Evolutionary conservation across 2,113 vertebrate genomes (phyloP).

Genomic region (Nematolebias whitei): DNA sequence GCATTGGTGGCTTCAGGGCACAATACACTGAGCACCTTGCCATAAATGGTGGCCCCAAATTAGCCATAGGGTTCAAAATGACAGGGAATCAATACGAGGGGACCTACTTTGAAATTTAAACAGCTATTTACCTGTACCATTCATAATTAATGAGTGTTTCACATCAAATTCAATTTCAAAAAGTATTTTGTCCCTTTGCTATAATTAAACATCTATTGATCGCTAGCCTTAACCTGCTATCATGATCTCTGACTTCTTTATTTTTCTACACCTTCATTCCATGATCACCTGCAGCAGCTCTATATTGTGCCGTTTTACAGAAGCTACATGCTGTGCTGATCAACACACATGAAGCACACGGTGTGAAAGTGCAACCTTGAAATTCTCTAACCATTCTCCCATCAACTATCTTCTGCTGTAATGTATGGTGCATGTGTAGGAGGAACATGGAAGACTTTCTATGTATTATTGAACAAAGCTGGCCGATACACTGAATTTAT

Average conservation of each 20-base stretch:
- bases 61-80: constrained; percentile 47
- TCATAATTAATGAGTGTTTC: constrained; percentile 54
- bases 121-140: constrained; percentile 56
- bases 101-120: constrained; percentile 49
- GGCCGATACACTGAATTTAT: constrained; percentile 34
- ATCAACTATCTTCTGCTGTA: constrained; percentile 49
- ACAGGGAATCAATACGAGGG: constrained; percentile 59
- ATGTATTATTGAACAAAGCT: constrained; percentile 68
- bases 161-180: constrained; percentile 45
- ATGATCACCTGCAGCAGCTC: background rate
- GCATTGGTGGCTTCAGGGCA: constrained; percentile 65
- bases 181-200: constrained; percentile 48
- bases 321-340: constrained; percentile 16
- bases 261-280: constrained; percentile 17
- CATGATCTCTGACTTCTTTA: constrained; percentile 18
- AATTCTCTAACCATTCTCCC: constrained; percentile 49
- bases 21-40: constrained; percentile 57
- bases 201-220: constrained; percentile 46
- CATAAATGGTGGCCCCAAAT: constrained; percentile 62
- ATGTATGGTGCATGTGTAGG: constrained; percentile 56
- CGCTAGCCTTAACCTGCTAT: background rate
- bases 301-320: constrained; percentile 1
- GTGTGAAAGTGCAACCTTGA: constrained; percentile 47
- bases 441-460: constrained; percentile 33
- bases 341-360: constrained; percentile 24